phyloP scores from a whole-genome alignment of 1,140 invertebrate genomes.

The Pseudomyrmex concolor region DNA sequence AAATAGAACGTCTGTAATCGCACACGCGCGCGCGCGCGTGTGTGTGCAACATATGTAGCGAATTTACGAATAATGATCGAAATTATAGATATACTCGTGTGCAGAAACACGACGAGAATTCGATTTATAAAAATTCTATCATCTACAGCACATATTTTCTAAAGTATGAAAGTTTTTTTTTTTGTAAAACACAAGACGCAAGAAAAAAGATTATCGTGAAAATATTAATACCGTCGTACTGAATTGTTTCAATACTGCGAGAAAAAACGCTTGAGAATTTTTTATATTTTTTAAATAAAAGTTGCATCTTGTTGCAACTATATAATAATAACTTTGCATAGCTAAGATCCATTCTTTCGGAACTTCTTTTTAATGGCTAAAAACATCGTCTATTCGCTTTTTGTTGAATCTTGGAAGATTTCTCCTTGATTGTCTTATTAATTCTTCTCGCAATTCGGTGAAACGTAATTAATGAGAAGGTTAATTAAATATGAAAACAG shows the following conservation, averaged over 20 bases:
- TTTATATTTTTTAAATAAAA: no score
- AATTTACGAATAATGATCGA: slow-evolving; percentile 1
- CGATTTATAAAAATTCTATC: neutral
- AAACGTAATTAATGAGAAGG: neutral
- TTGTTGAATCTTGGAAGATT: neutral
- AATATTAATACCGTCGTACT: neutral
- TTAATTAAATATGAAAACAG: neutral
- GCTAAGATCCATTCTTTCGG: neutral
- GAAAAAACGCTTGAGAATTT: neutral
- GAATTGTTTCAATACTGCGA: neutral
- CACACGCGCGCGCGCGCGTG: neutral
- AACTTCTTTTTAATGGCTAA: neutral
- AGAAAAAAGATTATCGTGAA: neutral
- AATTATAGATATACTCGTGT: neutral
- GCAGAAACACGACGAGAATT: neutral
- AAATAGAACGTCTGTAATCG: slow-evolving; percentile 29
- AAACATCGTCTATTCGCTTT: neutral
- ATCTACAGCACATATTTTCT: neutral
- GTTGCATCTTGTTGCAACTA: neutral
- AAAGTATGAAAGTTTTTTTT: slow-evolving; percentile 6
- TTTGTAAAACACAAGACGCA: neutral
- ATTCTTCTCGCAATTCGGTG: neutral
- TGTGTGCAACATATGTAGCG: neutral
- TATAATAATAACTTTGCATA: neutral
- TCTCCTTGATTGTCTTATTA: neutral